phyloP scores from a whole-genome alignment of 2,113 vertebrate species.

The Micronycteris hirsuta region DNA sequence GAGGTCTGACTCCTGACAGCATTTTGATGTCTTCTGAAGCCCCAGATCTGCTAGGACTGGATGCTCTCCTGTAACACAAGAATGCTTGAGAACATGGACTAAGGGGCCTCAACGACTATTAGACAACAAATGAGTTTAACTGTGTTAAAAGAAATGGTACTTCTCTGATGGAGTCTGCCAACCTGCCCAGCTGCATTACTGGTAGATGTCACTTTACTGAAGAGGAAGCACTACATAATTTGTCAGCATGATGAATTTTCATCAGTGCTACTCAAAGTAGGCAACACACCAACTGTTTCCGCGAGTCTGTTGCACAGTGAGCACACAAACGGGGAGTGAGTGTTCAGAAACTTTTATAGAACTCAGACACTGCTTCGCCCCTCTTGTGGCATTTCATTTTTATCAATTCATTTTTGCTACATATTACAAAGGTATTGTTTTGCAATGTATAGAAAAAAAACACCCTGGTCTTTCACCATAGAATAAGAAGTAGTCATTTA shows the following conservation, averaged over 20 bases:
- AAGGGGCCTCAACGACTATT: background rate
- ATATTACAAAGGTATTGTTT: background rate
- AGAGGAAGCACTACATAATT: background rate
- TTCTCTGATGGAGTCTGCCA: background rate
- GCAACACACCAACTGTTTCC: background rate
- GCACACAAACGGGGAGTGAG: background rate
- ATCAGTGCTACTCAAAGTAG: background rate
- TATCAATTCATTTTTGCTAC: background rate
- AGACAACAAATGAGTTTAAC: background rate
- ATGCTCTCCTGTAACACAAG: rapidly evolving
- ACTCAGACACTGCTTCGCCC: no score
- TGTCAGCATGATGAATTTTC: background rate
- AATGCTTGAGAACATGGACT: background rate
- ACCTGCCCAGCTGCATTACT: background rate
- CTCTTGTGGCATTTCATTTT: background rate
- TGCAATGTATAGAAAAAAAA: background rate
- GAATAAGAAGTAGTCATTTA: background rate
- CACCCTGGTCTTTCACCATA: background rate
- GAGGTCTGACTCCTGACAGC: background rate
- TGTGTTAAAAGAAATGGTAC: background rate
- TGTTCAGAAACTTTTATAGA: background rate
- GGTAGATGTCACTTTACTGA: background rate
- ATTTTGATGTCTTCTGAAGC: background rate
- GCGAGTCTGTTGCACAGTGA: rapidly evolving
- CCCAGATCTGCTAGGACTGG: background rate